These are phyloP conservation scores for Trimorus sp. DNA, from an alignment of 2,888 invertebrate genomes.

Conservation along the genomic window DNA sequence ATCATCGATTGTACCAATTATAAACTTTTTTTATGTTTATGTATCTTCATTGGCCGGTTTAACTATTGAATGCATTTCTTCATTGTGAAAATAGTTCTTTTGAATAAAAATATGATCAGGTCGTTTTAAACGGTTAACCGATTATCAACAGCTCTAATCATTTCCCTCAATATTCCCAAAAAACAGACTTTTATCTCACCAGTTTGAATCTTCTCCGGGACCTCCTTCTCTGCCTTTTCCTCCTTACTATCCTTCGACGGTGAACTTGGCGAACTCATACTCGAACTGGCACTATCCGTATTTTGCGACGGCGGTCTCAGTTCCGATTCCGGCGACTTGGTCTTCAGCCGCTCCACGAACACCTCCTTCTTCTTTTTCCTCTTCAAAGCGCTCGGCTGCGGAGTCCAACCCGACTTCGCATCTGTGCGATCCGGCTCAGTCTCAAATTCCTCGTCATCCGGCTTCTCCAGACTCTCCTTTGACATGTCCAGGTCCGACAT, in stretches of 20 bases:
- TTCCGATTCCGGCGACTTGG: slow-evolving; percentile 76
- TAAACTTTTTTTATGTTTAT: no score
- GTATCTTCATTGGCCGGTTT: no score
- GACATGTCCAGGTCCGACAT: slow-evolving; percentile 72
- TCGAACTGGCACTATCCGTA: slow-evolving; percentile 78
- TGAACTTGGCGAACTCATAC: slow-evolving; percentile 79
- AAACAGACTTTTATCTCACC: no score
- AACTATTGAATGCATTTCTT: no score
- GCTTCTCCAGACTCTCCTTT: slow-evolving; percentile 65
- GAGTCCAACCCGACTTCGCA: slow-evolving; percentile 78
- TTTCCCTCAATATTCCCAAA: no score
- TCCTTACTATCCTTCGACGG: slow-evolving; percentile 79
- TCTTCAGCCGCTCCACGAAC: slow-evolving; percentile 55
- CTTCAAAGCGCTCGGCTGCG: slow-evolving; percentile 73
- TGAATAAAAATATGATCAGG: no score
- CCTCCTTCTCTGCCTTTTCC: slow-evolving; percentile 79
- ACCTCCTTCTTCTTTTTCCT: slow-evolving; percentile 74
- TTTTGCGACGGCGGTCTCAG: slow-evolving; percentile 75
- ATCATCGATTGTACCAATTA: no score
- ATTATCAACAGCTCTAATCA: no score
- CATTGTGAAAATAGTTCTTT: no score
- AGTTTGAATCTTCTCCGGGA: slow-evolving; percentile 78
- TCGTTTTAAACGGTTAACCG: no score
- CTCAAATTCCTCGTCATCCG: slow-evolving; percentile 65
- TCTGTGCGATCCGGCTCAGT: slow-evolving; percentile 72